These are phyloP conservation scores for Phylloscopus collybita DNA, from an alignment of 2,797 vertebrate genomes.

Conservation along the genomic window DNA sequence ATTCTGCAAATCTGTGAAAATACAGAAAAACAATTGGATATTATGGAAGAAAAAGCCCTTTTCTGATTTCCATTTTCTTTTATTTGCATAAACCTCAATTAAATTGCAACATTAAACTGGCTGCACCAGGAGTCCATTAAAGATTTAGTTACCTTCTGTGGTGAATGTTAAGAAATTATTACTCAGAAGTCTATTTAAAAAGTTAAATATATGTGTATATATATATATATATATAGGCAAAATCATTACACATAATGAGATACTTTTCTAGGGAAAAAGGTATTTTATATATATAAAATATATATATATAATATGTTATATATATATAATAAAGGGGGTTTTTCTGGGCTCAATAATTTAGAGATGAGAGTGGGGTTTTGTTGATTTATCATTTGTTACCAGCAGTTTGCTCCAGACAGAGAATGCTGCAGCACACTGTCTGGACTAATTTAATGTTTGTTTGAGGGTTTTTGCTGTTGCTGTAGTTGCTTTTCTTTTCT, in stretches of 20 bases:
- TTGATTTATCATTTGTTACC: slow-evolving; percentile 65
- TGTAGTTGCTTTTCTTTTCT: not conserved
- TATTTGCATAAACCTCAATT: slow-evolving; percentile 35
- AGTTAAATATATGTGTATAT: slow-evolving; percentile 65
- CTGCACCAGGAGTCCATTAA: slow-evolving; percentile 68
- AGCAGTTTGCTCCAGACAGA: not conserved
- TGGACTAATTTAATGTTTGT: slow-evolving; percentile 6
- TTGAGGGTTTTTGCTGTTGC: not conserved
- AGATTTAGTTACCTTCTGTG: slow-evolving; percentile 75
- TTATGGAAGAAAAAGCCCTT: not conserved
- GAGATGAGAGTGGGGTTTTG: slow-evolving; percentile 22
- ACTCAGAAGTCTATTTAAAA: slow-evolving; percentile 78
- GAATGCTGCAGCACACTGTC: not conserved
- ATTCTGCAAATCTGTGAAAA: not conserved
- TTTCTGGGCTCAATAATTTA: slow-evolving; percentile 71
- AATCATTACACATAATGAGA: slow-evolving; percentile 65
- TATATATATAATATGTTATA: too few relatives aligned
- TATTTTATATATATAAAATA: too few relatives aligned
- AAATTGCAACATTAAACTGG: slow-evolving; percentile 68
- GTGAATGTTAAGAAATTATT: slow-evolving; percentile 74
- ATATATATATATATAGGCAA: slow-evolving; percentile 64
- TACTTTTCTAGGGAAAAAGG: slow-evolving; percentile 65
- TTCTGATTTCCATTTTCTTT: not conserved
- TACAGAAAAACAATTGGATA: accelerated
- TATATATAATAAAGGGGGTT: slow-evolving; percentile 30